Evolutionary conservation across 37 sponge, comb jelly and placozoan species (phyloP).

Genomic region (Halichondria panicea): DNA sequence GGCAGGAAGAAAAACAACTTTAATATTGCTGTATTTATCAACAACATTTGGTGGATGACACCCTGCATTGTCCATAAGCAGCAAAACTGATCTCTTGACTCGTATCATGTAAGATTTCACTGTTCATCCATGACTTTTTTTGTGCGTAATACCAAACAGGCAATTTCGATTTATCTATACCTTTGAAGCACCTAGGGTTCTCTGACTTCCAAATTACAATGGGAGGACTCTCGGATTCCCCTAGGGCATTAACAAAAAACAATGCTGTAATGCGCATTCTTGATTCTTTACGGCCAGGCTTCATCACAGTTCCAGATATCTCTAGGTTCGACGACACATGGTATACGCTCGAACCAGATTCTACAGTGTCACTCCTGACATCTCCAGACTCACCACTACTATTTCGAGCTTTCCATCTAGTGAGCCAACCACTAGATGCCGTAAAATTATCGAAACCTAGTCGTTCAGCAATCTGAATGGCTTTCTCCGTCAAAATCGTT

Average conservation of each 20-base stretch:
- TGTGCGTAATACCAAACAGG: slow-evolving; percentile 73
- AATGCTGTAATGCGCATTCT: background rate
- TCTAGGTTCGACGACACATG: slow-evolving; percentile 32
- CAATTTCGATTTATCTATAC: slow-evolving; percentile 40
- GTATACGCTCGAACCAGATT: slow-evolving; percentile 58
- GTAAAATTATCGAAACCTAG: slow-evolving; percentile 55
- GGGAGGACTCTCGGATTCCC: slow-evolving; percentile 50
- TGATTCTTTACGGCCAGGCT: slow-evolving; percentile 18
- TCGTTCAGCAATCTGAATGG: slow-evolving; percentile 45
- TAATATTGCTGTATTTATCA: slow-evolving; percentile 66
- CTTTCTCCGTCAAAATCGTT: slow-evolving; percentile 59
- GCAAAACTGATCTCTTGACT: slow-evolving; percentile 28
- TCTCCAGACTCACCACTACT: slow-evolving; percentile 74
- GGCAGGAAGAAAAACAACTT: slow-evolving; percentile 55
- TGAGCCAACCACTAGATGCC: slow-evolving; percentile 74
- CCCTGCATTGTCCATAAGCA: slow-evolving; percentile 72
- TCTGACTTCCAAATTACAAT: slow-evolving; percentile 73
- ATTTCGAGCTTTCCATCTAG: slow-evolving; percentile 43
- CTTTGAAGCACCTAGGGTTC: slow-evolving; percentile 64
- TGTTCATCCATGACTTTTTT: slow-evolving; percentile 64
- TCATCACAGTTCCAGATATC: slow-evolving; percentile 61
- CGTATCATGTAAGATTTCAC: slow-evolving; percentile 44
- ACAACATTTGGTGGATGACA: slow-evolving; percentile 58
- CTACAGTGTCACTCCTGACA: slow-evolving; percentile 37
- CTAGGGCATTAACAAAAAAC: slow-evolving; percentile 69